Base-by-base conservation (phyloP, 2,888 invertebrate genomes). In the Rosalia funebris region DNA sequence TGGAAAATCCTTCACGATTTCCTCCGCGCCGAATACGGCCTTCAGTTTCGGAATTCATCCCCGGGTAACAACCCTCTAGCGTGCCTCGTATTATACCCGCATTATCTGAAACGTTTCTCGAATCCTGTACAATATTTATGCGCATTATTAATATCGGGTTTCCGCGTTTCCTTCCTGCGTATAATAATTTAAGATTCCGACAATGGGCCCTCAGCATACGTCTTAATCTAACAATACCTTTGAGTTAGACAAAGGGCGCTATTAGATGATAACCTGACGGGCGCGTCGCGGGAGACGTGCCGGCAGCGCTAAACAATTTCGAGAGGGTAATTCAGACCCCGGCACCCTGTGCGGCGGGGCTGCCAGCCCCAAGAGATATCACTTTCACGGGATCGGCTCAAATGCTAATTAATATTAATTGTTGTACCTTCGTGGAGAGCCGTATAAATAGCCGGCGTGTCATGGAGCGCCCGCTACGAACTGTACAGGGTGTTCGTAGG, bases 181-280 rank as follows among this genome's bases (percentile, higher is more conserved):
- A 37, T 36, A 36, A 17, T 16, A 48, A 48, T 19, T 17, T 11
- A 17, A 12, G 2, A 10, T 19, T 48, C 19, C 14, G 1, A 4
- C 7, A 37, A 15, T 1, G 10, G 15, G 32, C 16, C 2, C 46
- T 32, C n/a, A n/a, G n/a, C n/a, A 46, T 34, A 46, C 36, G 12
- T 37, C 48, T 48, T 19, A 16, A 48, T 48, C 48, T 36, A 48
- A 36, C 48, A 48, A 36, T 14, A 32, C 32, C 17, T 34, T 36
- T 7, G 25, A 20, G 34, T 48, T 34, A 48, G 48, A 48, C 48
- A 48, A 48, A 37, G 48, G 48, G 17, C 14, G 36, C 48, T 36
- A 48, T 48, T 48, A 48, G 11, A 37, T 48, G 48, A 48, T 48
- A 48, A 48, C 48, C 37, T 48, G 48, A 48, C 48, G 14, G 37